These are phyloP conservation scores for Remorina albescens DNA, from an alignment of 2,797 vertebrate genomes.

Conservation along the genomic window DNA sequence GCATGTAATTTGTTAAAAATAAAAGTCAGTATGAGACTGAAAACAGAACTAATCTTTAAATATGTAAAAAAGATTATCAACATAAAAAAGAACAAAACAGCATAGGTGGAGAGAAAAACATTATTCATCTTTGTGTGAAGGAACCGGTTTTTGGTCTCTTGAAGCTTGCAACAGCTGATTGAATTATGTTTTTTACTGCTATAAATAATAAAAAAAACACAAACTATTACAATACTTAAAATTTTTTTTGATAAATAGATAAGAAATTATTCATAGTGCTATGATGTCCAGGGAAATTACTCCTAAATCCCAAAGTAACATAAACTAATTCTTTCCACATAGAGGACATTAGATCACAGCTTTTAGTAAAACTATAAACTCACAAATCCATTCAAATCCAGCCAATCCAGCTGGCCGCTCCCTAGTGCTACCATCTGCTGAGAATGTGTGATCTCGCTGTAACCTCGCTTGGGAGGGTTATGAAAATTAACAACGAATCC, in stretches of 20 bases:
- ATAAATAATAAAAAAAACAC: background rate
- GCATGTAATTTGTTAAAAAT: background rate
- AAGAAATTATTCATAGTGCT: background rate
- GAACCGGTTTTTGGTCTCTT: background rate
- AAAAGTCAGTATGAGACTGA: background rate
- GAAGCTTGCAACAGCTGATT: conserved; percentile 1
- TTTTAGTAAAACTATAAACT: conserved; percentile 56
- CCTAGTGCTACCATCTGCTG: conserved; percentile 44
- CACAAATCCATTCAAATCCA: conserved; percentile 67
- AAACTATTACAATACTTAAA: background rate
- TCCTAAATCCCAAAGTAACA: conserved; percentile 32
- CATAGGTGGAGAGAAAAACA: no score
- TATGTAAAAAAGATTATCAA: no score
- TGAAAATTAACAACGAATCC: conserved; percentile 65
- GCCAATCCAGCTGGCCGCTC: conserved; percentile 58
- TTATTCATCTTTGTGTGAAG: background rate
- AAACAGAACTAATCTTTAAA: background rate
- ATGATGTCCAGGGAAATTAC: conserved; percentile 19
- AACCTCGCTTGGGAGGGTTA: conserved; percentile 37
- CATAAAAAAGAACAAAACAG: no score
- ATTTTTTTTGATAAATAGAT: conserved; percentile 4
- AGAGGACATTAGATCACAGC: conserved; percentile 59
- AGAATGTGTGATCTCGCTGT: conserved; percentile 56
- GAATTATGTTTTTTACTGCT: conserved; percentile 16
- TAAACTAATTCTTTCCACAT: conserved; percentile 33